Evolutionary conservation across 2,113 vertebrate genomes (phyloP).

Genomic region (Gavia stellata): DNA sequence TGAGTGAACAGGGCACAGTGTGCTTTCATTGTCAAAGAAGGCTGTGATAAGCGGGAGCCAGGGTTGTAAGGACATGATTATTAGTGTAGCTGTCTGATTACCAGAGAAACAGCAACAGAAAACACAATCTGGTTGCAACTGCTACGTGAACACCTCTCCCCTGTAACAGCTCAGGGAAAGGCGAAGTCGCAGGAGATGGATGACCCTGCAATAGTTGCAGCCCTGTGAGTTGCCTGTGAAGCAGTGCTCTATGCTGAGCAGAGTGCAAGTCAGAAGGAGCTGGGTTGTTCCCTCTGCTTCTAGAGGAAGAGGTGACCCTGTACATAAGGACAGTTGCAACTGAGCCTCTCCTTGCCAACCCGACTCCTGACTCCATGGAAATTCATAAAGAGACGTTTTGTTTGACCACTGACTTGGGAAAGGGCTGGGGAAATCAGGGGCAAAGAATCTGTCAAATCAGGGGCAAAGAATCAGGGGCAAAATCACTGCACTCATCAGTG

Average conservation of each 20-base stretch:
- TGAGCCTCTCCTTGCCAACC: neutral
- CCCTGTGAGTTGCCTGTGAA: neutral
- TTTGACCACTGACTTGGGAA: neutral
- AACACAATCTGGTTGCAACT: neutral
- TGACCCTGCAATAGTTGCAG: neutral
- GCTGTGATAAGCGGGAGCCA: conserved; percentile 25
- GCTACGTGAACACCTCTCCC: neutral
- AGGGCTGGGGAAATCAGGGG: neutral
- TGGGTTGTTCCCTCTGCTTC: neutral
- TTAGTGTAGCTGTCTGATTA: conserved; percentile 59
- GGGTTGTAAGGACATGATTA: conserved; percentile 43
- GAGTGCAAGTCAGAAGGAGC: neutral
- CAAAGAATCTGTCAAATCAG: neutral
- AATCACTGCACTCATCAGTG: neutral
- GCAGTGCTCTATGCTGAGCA: neutral
- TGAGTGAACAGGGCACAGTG: neutral
- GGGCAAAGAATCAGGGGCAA: neutral
- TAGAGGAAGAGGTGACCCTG: neutral
- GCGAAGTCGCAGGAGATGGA: neutral
- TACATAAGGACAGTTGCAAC: neutral
- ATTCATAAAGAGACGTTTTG: rapidly evolving
- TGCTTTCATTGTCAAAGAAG: neutral
- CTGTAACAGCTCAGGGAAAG: neutral
- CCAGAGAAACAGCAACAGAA: conserved; percentile 5
- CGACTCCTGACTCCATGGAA: rapidly evolving